These are phyloP conservation scores for Nesogale talazaci DNA, from an alignment of 2,113 vertebrate genomes.

Conservation along the genomic window DNA sequence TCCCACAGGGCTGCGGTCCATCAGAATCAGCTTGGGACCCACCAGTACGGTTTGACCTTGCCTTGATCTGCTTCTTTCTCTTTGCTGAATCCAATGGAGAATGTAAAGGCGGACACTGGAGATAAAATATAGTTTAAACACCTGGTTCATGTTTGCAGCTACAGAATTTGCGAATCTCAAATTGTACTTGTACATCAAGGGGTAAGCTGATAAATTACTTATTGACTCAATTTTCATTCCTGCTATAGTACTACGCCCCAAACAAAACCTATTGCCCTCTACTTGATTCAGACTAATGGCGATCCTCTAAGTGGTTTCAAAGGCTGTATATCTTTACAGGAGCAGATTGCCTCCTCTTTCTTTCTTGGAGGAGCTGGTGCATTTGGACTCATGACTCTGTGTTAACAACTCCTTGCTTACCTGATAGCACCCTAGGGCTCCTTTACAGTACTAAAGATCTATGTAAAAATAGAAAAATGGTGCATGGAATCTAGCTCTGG, in stretches of 20 bases:
- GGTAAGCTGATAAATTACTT: background rate
- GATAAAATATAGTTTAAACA: slow-evolving; percentile 14
- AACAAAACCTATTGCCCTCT: no score
- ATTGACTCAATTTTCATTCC: background rate
- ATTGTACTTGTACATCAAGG: slow-evolving; percentile 36
- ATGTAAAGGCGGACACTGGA: background rate
- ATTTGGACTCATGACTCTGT: no score
- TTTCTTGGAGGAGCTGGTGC: no score
- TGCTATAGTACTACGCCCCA: background rate
- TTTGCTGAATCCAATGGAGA: slow-evolving; percentile 53
- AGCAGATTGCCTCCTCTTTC: no score
- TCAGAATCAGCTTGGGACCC: no score
- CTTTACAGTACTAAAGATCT: no score
- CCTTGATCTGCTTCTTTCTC: background rate
- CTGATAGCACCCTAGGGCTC: no score
- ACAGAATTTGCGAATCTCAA: slow-evolving; percentile 51
- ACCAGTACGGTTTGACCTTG: background rate
- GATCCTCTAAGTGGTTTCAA: no score
- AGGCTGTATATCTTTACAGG: no score
- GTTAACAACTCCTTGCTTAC: no score
- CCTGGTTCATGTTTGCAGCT: background rate
- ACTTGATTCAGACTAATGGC: no score
- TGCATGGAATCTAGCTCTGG: background rate
- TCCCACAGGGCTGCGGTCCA: no score
- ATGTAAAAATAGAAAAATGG: background rate